These are phyloP conservation scores for Watsonalla cultraria DNA, from an alignment of 2,888 invertebrate genomes.

Conservation along the genomic window DNA sequence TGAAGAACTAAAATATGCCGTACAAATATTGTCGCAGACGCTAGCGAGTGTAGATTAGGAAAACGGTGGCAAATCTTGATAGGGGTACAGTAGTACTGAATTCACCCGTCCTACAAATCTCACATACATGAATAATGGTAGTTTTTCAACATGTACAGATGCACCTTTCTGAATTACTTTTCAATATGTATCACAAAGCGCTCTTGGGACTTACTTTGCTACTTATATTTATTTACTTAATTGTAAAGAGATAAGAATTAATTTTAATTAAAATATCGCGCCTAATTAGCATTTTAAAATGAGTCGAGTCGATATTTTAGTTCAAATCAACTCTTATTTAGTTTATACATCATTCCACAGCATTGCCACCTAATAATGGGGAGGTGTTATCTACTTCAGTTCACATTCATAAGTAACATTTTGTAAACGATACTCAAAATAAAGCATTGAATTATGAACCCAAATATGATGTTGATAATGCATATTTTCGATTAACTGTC, in stretches of 20 bases:
- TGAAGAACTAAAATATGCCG: no score
- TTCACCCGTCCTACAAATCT: no score
- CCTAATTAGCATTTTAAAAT: no score
- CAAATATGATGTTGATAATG: no score
- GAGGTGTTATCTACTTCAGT: not conserved
- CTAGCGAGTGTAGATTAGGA: no score
- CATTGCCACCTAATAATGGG: constrained; percentile 29
- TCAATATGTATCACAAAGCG: constrained; percentile 13
- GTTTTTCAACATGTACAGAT: not conserved
- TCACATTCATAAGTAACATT: not conserved
- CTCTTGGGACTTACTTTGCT: constrained; percentile 4
- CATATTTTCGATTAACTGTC: no score
- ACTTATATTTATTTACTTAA: constrained; percentile 8
- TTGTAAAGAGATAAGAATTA: not conserved
- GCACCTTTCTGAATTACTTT: not conserved
- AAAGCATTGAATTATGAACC: no score
- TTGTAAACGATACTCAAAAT: no score
- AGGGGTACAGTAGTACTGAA: no score
- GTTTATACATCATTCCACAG: constrained; percentile 43
- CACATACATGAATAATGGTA: no score
- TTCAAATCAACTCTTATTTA: constrained; percentile 12
- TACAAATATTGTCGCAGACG: no score
- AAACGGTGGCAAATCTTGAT: no score
- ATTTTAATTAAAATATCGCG: not conserved
- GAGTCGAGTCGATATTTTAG: not conserved